Percentiles rank a stretch among this genome's conserved stretches.
phyloP scores from a whole-genome alignment of 2,888 invertebrate genomes.

The Drosophila demipolita region DNA sequence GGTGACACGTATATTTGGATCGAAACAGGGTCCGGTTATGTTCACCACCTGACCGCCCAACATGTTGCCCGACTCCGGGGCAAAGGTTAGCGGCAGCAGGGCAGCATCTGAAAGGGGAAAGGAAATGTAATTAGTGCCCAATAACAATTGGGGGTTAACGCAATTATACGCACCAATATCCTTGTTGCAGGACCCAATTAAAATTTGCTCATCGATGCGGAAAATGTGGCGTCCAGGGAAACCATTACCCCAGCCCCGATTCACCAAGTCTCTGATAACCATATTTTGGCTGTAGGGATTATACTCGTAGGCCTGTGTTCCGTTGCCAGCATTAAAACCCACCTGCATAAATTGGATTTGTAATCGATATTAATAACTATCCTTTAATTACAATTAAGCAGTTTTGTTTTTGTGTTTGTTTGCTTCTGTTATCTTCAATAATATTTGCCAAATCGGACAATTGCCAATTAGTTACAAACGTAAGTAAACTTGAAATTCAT shows the following conservation, averaged over 20 bases:
- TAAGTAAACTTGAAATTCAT: conserved; percentile 32
- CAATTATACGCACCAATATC: conserved; percentile 89
- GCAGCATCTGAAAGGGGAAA: conserved; percentile 88
- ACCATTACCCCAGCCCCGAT: conserved; percentile 94
- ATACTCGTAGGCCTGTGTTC: conserved; percentile 95
- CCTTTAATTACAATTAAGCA: neutral
- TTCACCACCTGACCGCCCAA: conserved; percentile 98
- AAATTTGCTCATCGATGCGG: conserved; percentile 96
- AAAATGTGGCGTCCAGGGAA: conserved; percentile 97
- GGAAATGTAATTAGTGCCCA: conserved; percentile 3
- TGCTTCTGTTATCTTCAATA: neutral
- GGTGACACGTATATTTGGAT: conserved; percentile 90
- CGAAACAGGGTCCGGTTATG: conserved; percentile 97
- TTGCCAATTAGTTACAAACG: neutral
- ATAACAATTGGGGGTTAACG: neutral
- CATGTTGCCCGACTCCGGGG: conserved; percentile 98
- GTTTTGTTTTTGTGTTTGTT: neutral
- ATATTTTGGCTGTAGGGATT: conserved; percentile 95
- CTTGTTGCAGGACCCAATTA: conserved; percentile 96
- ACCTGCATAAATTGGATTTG: conserved; percentile 87
- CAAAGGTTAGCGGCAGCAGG: conserved; percentile 93
- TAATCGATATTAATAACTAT: conserved; percentile 19
- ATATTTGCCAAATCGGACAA: conserved; percentile 2
- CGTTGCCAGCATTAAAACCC: conserved; percentile 98
- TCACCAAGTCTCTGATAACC: conserved; percentile 92